These are phyloP conservation scores for Chaenogobius annularis DNA, from an alignment of 2,113 vertebrate genomes.

Conservation along the genomic window DNA sequence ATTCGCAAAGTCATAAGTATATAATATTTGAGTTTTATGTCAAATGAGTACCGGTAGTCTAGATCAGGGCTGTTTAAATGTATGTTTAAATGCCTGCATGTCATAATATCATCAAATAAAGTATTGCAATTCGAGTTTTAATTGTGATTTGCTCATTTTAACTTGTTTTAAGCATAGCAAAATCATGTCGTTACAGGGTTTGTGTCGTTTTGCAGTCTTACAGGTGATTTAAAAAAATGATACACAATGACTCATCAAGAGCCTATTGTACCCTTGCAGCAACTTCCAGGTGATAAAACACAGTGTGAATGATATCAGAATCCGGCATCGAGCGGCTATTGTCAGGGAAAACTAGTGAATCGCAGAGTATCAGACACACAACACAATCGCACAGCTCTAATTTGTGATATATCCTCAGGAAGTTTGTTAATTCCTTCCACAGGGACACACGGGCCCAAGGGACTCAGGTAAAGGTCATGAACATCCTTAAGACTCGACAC, in stretches of 20 bases:
- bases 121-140: too few relatives aligned
- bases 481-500: background rate
- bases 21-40: too few relatives aligned
- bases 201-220: too few relatives aligned
- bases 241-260: background rate
- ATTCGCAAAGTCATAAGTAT: too few relatives aligned
- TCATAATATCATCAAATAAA: too few relatives aligned
- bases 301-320: slow-evolving; percentile 8
- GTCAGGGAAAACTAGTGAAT: background rate
- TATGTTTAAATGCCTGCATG: too few relatives aligned
- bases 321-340: slow-evolving; percentile 4
- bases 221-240: background rate
- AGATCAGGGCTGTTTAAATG: too few relatives aligned
- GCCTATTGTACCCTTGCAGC: background rate
- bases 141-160: too few relatives aligned
- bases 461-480: background rate
- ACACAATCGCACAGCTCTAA: background rate
- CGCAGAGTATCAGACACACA: background rate
- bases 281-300: background rate
- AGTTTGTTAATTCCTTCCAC: slow-evolving; percentile 24
- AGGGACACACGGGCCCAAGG: background rate
- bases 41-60: too few relatives aligned
- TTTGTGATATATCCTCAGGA: slow-evolving; percentile 16
- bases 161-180: too few relatives aligned
- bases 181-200: too few relatives aligned